Evolutionary conservation across 2,797 vertebrate species (phyloP), one percentile per base, ranked within the genome.

Genomic region (Spheniscus humboldti): DNA sequence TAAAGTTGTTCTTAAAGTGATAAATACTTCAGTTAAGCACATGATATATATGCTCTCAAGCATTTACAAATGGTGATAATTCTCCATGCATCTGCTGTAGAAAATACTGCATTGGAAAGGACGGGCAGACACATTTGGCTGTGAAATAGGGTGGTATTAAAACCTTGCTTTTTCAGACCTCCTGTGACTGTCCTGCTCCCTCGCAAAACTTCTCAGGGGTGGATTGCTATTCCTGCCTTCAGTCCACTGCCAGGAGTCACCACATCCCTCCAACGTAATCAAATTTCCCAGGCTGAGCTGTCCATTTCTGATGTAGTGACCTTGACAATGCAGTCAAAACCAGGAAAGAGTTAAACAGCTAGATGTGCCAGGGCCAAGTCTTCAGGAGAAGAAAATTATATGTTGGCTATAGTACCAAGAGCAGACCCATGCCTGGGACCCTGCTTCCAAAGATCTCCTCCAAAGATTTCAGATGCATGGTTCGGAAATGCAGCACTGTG

Each of bases 1-100:
- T 77, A 66, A 90, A 96, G 68, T 30, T 90, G 50, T 80, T 87
- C 72, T 86, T 74, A 92, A 77, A 80, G 37, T 37, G 43, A 93
- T 72, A 94, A 91, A 95, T 95, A 83, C 57, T 75, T 87, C 24
- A 74, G 68, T 86, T 80, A 91, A 85, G 47, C 47, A 80, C 28
- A 53, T 43, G 27, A 77, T 53, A 72, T 35, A 63, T 55, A 87
- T 23, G 18, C 13, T 80, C 1, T 86, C 47, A 55, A 75, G 59
- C 55, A 92, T 73, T 80, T 86, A 86, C 28, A 88, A 91, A 43
- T 31, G 16, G 31, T 68, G 60, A 87, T 77, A 93, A 89, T 72
- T 86, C 48, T 83, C 80, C 25, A 37, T 92, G 83, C 43, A 77
- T 24, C 64, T 37, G 30, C n/a, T 68, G 33, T 55, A 90, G 41